Conservation (phyloP, 2,888 invertebrate species). For the Lasius fuliginosus region DNA sequence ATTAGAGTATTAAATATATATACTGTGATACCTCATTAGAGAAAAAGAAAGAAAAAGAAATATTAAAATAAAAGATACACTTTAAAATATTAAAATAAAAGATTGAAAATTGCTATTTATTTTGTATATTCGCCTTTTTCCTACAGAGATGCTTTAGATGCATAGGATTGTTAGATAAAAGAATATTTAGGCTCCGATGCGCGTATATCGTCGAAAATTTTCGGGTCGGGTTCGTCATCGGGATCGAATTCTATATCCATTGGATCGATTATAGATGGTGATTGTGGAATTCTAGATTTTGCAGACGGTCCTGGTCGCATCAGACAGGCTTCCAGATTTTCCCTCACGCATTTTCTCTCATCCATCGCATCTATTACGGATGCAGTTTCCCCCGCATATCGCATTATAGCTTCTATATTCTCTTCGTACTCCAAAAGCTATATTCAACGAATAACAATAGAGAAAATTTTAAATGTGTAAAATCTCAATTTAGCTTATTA, state of each 20-base stretch:
- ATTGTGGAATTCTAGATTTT: slow-evolving; percentile 68
- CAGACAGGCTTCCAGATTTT: slow-evolving; percentile 77
- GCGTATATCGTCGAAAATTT: slow-evolving; percentile 73
- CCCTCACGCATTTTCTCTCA: slow-evolving; percentile 71
- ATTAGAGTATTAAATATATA: neutral
- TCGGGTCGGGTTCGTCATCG: slow-evolving; percentile 74
- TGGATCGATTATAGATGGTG: slow-evolving; percentile 64
- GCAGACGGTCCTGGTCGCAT: slow-evolving; percentile 73
- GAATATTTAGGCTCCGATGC: slow-evolving; percentile 65
- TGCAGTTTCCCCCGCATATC: slow-evolving; percentile 78
- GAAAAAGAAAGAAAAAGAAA: neutral
- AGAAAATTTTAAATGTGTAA: slow-evolving; percentile 3
- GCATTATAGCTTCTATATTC: slow-evolving; percentile 73
- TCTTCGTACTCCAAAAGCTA: slow-evolving; percentile 76
- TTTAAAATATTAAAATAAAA: no score
- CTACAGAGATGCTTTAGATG: neutral
- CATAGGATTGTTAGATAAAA: slow-evolving; percentile 46
- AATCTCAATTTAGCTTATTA: neutral
- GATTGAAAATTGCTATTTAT: neutral
- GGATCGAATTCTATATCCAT: slow-evolving; percentile 80
- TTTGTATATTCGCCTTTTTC: neutral
- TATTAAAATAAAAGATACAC: neutral
- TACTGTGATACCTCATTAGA: neutral
- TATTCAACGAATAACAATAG: neutral
- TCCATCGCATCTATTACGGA: slow-evolving; percentile 74